Evolutionary conservation across 2,113 vertebrate genomes (phyloP), one percentile per base, ranked within the genome.

Genomic region (Stegastes partitus): DNA sequence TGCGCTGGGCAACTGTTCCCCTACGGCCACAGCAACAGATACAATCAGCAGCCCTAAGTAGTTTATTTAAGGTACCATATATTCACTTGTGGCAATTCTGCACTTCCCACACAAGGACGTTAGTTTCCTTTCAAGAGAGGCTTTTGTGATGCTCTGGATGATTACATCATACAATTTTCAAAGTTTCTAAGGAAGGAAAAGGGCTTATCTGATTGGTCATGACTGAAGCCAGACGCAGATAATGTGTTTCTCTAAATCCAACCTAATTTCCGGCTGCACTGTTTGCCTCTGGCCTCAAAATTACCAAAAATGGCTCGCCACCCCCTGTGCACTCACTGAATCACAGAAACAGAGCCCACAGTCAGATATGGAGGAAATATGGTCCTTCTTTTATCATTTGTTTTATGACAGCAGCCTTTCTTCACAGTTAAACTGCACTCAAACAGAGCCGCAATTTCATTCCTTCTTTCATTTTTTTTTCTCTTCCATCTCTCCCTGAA

Each of bases 211-310:
- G 77, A 87, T 85, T 74, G 69, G 70, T 83, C 50, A 14, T 86
- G 87, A 91, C 81, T 65, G 39, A 82, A 87, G 56, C 90, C 86
- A 90, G 87, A 75, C 56, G 61, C 53, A 76, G 50, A 81, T 88
- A 87, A 87, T 89, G 67, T 71, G 81, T 90, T 91, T 81, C 81
- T 89, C 77, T 54, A 85, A 86, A 90, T 84, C 75, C 87, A 89
- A 85, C 84, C 86, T 89, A 66, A 92, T 91, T 91, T 90, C 74
- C 47, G 16, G 61, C 23, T 72, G 47, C 51, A 18, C 79, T 85
- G 66, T 86, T 85, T 76, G 86, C 91, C 84, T 79, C 76, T 47
- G 59, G 91, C 75, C 16, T 73, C 39, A 23, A 62, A 75, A 76
- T 82, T 78, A 84, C 66, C 56, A 72, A 85, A 86, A 91, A 23